Evolutionary conservation across 2,113 vertebrate species (phyloP).

Genomic region (Pedetes capensis): DNA sequence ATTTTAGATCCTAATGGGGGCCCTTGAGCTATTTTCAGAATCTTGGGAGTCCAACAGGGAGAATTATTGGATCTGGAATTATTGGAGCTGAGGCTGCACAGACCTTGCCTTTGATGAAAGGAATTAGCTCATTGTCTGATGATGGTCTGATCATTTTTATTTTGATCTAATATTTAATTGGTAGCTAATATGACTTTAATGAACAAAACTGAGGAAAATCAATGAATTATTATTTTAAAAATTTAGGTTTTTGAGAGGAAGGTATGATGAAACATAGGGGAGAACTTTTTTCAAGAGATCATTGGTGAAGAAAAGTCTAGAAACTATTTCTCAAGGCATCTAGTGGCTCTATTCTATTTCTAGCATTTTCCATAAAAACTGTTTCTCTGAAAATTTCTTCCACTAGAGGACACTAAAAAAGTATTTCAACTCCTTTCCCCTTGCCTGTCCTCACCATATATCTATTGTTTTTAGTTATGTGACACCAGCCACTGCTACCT

Average conservation of each 20-base stretch:
- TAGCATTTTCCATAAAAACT: not conserved
- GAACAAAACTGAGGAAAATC: not conserved
- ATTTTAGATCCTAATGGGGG: not conserved
- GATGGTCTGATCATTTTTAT: not conserved
- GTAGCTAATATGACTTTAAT: not conserved
- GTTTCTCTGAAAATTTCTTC: not conserved
- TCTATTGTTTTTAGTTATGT: not conserved
- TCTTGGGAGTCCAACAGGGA: not conserved
- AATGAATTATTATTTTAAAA: not conserved
- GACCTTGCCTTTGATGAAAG: not conserved
- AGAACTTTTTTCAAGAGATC: not conserved
- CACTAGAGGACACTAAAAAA: not conserved
- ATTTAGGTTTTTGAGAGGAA: not conserved
- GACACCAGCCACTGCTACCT: not conserved
- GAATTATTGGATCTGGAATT: not conserved
- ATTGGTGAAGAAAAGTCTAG: not conserved
- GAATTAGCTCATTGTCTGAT: slow-evolving; percentile 22
- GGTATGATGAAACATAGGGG: not conserved
- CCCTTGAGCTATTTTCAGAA: slow-evolving; percentile 17
- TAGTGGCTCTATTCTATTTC: not conserved
- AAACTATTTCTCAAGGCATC: not conserved
- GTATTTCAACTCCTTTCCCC: not conserved
- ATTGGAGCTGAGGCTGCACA: not conserved
- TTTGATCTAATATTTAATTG: slow-evolving; percentile 26
- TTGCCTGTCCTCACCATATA: not conserved